These are phyloP conservation scores for Polyodon spathula DNA, from an alignment of 2,113 vertebrate genomes.

Conservation along the genomic window DNA sequence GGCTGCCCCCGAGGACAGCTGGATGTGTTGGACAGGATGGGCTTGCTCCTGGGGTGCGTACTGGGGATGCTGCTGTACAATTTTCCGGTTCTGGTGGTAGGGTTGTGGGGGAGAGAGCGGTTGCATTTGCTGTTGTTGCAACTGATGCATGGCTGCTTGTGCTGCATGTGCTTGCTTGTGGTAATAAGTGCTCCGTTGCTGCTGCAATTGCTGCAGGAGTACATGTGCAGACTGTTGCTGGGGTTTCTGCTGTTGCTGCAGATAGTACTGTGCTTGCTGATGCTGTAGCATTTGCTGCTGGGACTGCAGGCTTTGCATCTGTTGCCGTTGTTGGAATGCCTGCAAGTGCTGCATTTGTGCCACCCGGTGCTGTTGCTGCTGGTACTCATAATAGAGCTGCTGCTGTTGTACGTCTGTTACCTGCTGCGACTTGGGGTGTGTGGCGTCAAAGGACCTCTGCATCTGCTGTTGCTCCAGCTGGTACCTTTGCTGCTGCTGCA, in stretches of 20 bases:
- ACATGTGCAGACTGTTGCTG: conserved; percentile 14
- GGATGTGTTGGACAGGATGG: conserved; percentile 60
- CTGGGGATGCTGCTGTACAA: conserved; percentile 48
- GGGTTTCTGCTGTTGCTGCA: conserved; percentile 47
- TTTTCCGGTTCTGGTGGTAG: conserved; percentile 47
- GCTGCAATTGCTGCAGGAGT: conserved; percentile 21
- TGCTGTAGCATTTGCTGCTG: conserved; percentile 48
- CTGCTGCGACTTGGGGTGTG: conserved; percentile 19
- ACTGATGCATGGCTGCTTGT: conserved; percentile 54
- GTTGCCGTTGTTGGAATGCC: conserved; percentile 17
- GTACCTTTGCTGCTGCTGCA: conserved; percentile 49
- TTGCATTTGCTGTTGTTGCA: conserved; percentile 39
- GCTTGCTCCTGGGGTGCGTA: conserved; percentile 43
- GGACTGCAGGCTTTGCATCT: conserved; percentile 12
- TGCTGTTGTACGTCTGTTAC: conserved; percentile 11
- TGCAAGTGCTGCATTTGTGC: conserved; percentile 17
- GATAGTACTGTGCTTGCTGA: conserved; percentile 59
- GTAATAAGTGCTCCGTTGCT: conserved; percentile 44
- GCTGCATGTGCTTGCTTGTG: conserved; percentile 57
- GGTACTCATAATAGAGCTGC: conserved; percentile 24
- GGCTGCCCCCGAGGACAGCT: conserved; percentile 51
- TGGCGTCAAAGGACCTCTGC: conserved; percentile 33
- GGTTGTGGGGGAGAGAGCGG: conserved; percentile 42
- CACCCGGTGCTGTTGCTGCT: conserved; percentile 23
- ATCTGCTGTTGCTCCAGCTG: conserved; percentile 46